Percentiles rank a stretch among this genome's conserved stretches.
Evolutionary conservation across 2,888 invertebrate genomes (phyloP).

Genomic region (Cabera pusaria): DNA sequence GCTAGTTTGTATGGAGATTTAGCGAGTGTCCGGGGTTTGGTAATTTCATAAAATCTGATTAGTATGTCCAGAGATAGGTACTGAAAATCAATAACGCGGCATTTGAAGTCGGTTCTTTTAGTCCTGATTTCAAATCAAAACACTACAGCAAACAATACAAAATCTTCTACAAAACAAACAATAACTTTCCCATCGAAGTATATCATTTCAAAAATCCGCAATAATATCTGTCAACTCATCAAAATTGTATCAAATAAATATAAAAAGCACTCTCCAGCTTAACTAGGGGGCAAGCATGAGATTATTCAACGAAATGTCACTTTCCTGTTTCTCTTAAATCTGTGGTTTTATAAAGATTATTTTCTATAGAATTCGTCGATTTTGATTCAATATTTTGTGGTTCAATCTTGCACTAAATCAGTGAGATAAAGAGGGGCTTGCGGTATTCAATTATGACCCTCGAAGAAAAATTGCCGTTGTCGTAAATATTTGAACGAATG

Average conservation of each 20-base stretch:
- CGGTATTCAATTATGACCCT: conserved; percentile 46
- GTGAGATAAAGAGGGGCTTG: conserved; percentile 44
- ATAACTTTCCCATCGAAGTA: conserved; percentile 15
- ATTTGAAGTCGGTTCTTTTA: too few relatives aligned
- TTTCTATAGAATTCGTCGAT: conserved; percentile 5
- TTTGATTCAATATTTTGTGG: conserved; percentile 8
- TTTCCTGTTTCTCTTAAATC: too few relatives aligned
- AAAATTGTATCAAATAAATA: conserved; percentile 36
- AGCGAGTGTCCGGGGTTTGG: too few relatives aligned
- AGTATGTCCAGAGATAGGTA: too few relatives aligned
- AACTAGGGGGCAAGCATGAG: too few relatives aligned
- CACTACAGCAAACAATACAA: too few relatives aligned
- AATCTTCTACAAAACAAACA: conserved; percentile 24
- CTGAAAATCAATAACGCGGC: too few relatives aligned
- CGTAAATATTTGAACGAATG: conserved; percentile 52
- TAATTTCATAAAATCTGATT: too few relatives aligned
- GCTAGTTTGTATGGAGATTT: too few relatives aligned
- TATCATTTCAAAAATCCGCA: conserved; percentile 30
- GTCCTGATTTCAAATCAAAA: too few relatives aligned
- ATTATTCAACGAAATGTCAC: too few relatives aligned
- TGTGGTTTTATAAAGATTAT: conserved; percentile 4
- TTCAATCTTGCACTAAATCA: conserved; percentile 49
- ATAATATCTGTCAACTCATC: conserved; percentile 42
- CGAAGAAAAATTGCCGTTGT: conserved; percentile 49
- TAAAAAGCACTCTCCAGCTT: conserved; percentile 35